phyloP scores from a whole-genome alignment of 2,888 invertebrate species.

The Odontocerum albicorne region DNA sequence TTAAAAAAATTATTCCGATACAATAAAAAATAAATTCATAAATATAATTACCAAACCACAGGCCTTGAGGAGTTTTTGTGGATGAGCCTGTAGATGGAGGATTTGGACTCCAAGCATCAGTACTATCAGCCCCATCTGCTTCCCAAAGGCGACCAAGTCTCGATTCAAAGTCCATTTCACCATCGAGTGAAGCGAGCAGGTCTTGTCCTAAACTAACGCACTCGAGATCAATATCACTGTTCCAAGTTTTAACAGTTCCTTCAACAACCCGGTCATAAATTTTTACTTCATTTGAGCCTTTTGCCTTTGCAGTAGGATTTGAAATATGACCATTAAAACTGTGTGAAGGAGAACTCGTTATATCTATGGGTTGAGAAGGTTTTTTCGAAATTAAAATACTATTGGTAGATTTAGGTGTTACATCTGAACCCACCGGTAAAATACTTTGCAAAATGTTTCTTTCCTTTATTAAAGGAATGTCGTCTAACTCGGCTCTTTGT shows the following conservation, averaged over 20 bases:
- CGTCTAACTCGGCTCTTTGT: conserved; percentile 40
- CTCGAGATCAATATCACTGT: conserved; percentile 61
- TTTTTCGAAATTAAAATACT: conserved; percentile 15
- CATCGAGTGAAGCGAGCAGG: conserved; percentile 56
- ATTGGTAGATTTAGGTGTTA: neutral
- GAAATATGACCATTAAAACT: conserved; percentile 11
- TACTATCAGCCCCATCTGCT: conserved; percentile 46
- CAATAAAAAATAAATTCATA: conserved; percentile 1
- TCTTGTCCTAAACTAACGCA: conserved; percentile 65
- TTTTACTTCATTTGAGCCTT: conserved; percentile 44
- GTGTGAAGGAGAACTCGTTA: conserved; percentile 16
- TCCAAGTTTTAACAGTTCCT: conserved; percentile 61
- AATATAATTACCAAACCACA: conserved; percentile 51
- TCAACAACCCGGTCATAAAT: conserved; percentile 57
- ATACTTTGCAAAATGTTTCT: conserved; percentile 20
- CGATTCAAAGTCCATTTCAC: conserved; percentile 46
- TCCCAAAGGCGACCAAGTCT: conserved; percentile 53
- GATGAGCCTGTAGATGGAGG: conserved; percentile 40
- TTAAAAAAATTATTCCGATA: neutral
- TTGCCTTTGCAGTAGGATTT: conserved; percentile 39
- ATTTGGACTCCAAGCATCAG: conserved; percentile 45
- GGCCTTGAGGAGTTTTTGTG: conserved; percentile 46
- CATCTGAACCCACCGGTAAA: conserved; percentile 9
- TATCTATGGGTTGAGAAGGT: conserved; percentile 29
- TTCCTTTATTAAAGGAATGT: conserved; percentile 30